phyloP scores from a whole-genome alignment of 2,797 vertebrate genomes.

The Poeciliopsis gracilis region DNA sequence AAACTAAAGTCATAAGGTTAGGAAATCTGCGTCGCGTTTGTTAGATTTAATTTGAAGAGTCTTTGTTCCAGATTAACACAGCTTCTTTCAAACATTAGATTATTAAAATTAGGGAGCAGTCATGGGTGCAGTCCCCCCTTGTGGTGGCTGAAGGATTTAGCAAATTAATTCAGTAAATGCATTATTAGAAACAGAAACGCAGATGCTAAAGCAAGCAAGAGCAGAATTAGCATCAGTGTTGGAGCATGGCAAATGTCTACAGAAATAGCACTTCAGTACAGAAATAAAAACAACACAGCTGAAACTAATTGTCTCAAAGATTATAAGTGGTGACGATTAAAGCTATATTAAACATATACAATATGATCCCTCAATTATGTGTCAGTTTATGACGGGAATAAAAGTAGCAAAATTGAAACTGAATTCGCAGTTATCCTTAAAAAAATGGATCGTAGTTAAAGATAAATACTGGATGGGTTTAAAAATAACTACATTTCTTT shows the following conservation, averaged over 20 bases:
- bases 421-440: not conserved
- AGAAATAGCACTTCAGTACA: not conserved
- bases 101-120: not conserved
- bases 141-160: not conserved
- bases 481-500: not conserved
- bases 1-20: slow-evolving; percentile 9
- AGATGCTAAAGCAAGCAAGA: not conserved
- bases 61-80: not conserved
- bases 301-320: not conserved
- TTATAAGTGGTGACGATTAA: not conserved
- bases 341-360: not conserved
- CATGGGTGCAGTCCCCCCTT: not conserved
- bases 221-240: not conserved
- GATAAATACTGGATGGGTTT: not conserved
- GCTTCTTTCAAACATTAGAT: not conserved
- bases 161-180: not conserved
- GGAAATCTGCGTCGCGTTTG: not conserved
- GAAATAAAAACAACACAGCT: not conserved
- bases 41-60: not conserved
- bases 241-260: not conserved
- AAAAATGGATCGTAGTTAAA: not conserved
- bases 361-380: not conserved
- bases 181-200: not conserved
- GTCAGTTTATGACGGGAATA: not conserved
- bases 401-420: not conserved